Percentiles rank a stretch among this genome's conserved stretches.
These are phyloP conservation scores for Cryptus viduatorius DNA, from an alignment of 2,888 invertebrate genomes.

Conservation along the genomic window DNA sequence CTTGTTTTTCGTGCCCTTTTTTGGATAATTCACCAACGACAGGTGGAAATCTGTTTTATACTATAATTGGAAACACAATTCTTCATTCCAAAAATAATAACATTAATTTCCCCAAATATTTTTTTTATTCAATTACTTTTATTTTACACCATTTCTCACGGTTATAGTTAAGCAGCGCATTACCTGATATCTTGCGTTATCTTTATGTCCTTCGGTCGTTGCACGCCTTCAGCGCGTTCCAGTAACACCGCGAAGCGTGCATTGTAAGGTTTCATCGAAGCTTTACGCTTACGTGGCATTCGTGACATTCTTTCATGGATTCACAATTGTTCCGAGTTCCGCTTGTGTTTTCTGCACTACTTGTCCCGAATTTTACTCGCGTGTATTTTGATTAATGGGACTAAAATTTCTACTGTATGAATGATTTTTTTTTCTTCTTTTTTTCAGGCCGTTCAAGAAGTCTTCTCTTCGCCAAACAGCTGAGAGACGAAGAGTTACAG, in stretches of 20 bases:
- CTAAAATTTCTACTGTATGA: background rate
- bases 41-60: background rate
- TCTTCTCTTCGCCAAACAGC: slow-evolving; percentile 81
- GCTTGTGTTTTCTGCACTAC: slow-evolving; percentile 8
- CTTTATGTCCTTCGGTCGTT: slow-evolving; percentile 26
- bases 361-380: background rate
- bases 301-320: slow-evolving; percentile 41
- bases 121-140: background rate
- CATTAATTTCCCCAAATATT: background rate
- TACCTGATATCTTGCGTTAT: slow-evolving; percentile 17
- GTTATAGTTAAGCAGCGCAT: background rate
- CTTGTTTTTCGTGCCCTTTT: background rate
- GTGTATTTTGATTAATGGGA: background rate
- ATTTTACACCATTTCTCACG: background rate
- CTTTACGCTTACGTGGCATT: slow-evolving; percentile 55
- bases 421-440: slow-evolving; percentile 27
- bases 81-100: background rate
- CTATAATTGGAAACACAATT: no score
- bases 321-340: background rate
- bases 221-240: slow-evolving; percentile 52
- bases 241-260: slow-evolving; percentile 30
- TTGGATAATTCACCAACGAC: background rate
- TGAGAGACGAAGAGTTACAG: slow-evolving; percentile 81
- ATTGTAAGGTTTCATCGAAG: slow-evolving; percentile 63
- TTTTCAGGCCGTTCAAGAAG: slow-evolving; percentile 82